A percentile compares a stretch with the other conserved stretches of the same genome.
Evolutionary conservation across 2,113 vertebrate species (phyloP).

Genomic region (Motacilla tschutschensis): DNA sequence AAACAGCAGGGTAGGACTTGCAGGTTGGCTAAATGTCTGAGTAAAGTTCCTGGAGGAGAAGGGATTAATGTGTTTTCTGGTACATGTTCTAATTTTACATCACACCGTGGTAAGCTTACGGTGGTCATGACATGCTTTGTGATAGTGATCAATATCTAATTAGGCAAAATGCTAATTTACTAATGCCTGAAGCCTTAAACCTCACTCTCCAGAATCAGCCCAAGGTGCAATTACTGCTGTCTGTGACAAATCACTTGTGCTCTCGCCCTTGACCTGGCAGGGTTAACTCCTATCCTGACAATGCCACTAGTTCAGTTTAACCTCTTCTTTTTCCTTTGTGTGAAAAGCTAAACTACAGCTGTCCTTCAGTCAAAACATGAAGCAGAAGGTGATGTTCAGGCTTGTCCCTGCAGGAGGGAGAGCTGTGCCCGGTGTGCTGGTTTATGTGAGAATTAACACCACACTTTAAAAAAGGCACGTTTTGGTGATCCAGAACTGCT

Average conservation of each 20-base stretch:
- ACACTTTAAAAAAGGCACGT: neutral
- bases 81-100: neutral
- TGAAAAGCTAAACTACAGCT: neutral
- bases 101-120: neutral
- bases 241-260: neutral
- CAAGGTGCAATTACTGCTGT: neutral
- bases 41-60: neutral
- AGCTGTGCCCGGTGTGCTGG: neutral
- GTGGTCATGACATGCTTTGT: conserved; percentile 9
- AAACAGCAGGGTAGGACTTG: neutral
- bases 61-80: neutral
- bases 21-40: neutral
- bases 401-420: neutral
- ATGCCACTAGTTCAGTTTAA: neutral
- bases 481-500: neutral
- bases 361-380: neutral
- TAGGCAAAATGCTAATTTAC: conserved; percentile 55
- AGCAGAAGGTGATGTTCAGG: accelerated
- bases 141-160: conserved; percentile 63
- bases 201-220: conserved; percentile 1
- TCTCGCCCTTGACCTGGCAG: neutral
- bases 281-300: neutral
- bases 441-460: neutral
- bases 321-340: neutral
- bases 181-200: conserved; percentile 41